These are phyloP conservation scores for Xenops minutus DNA, from an alignment of 2,797 vertebrate genomes.

Conservation along the genomic window DNA sequence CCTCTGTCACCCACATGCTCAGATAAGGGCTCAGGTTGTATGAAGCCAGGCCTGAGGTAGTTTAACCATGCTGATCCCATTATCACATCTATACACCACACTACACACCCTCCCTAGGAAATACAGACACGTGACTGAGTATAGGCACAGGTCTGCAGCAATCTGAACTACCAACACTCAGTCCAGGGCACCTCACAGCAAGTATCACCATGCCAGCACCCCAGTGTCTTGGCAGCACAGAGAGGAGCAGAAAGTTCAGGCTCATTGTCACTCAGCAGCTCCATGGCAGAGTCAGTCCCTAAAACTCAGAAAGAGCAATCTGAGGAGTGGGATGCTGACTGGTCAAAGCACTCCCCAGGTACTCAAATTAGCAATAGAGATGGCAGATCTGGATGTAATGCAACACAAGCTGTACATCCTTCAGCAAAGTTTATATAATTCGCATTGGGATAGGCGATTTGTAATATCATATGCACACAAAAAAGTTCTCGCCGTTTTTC, in stretches of 20 bases:
- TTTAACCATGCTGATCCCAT: background rate
- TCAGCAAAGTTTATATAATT: background rate
- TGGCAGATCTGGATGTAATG: background rate
- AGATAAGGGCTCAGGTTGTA: background rate
- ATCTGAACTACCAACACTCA: background rate
- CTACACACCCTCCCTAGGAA: background rate
- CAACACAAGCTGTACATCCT: background rate
- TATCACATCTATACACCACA: background rate
- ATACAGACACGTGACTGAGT: background rate
- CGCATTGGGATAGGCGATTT: background rate
- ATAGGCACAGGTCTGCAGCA: background rate
- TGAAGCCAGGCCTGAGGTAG: background rate
- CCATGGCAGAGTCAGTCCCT: background rate
- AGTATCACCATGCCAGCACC: background rate
- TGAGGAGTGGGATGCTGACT: background rate
- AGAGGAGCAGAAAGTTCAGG: background rate
- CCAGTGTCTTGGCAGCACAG: background rate
- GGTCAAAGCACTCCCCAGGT: background rate
- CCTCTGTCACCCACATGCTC: background rate
- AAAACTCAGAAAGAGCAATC: background rate
- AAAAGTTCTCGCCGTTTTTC: background rate
- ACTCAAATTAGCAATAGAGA: background rate
- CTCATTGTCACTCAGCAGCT: background rate
- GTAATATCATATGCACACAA: background rate
- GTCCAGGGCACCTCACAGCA: background rate